Base-by-base conservation (phyloP, 2,113 vertebrate genomes). In the Scortum barcoo region DNA sequence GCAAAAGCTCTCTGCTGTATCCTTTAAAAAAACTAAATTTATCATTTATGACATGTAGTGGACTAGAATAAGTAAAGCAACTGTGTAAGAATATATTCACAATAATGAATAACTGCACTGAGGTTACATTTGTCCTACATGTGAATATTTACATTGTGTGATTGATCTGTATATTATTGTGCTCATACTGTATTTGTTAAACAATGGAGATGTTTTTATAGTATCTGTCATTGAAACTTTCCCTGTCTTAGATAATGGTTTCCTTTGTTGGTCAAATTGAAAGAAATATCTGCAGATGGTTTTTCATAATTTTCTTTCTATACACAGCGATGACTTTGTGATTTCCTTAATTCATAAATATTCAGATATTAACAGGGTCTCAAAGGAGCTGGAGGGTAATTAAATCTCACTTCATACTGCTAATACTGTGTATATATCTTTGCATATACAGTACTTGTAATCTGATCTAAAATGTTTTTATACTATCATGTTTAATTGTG, bases 1-100 rank as follows among this genome's bases (percentile, higher is more conserved):
- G 95, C 98, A 86, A 99, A 98, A 95, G 97, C 97, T n/a, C 97
- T 99, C 6, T 99, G 98, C 88, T 99, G 98, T 99, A 99, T 99
- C 98, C 97, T 97, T 96, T 85, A 42, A 63, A 16, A 28, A 71
- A n/a, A 71, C n/a, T n/a, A 48, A 6, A 10, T 63, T 57, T 33
- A 28, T 17, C 26, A 28, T 65, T 46, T 71, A 68, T 40, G n/a
- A 56, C 22, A 46, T 22, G 22, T 56, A 19, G 17, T 70, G 30
- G 22, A 24, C 22, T 54, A 42, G 20, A 42, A 66, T 20, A 44
- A 24, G 13, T 24, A 62, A 24, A 74, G 44, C 1, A 5, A 61
- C 22, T 51, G 36, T 10, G n/a, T 10, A 3, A 33, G 20, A 36
- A 36, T n/a, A 22, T 2, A 54, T 54, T 70, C 3, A 13, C 19